phyloP scores from a whole-genome alignment of 2,797 vertebrate genomes.

The Mus caroli region DNA sequence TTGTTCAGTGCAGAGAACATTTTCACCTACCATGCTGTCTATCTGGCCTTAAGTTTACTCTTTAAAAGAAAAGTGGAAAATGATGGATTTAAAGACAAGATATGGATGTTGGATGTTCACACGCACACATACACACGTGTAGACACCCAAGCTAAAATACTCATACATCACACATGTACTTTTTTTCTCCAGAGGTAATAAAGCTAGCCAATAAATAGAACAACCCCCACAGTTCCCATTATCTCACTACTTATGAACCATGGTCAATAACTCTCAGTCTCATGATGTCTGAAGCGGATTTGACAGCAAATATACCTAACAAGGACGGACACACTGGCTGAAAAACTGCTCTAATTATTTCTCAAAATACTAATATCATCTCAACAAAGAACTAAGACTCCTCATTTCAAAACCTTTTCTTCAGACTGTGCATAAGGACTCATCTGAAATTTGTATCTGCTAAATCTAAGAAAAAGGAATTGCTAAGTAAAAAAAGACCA shows the following conservation, averaged over 20 bases:
- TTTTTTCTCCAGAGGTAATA: conserved; percentile 13
- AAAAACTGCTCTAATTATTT: conserved; percentile 3
- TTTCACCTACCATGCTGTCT: not conserved
- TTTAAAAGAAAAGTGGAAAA: not conserved
- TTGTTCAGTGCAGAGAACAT: not conserved
- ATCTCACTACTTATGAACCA: not conserved
- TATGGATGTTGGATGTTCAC: not conserved
- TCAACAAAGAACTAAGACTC: not conserved
- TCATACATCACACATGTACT: not conserved
- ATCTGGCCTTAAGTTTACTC: not conserved
- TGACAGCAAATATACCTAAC: not conserved
- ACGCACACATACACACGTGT: not conserved
- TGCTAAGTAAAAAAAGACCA: not conserved
- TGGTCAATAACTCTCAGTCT: not conserved
- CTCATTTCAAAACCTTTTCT: conserved; percentile 49
- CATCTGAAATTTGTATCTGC: conserved; percentile 33
- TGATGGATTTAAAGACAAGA: not conserved
- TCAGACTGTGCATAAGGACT: conserved; percentile 1
- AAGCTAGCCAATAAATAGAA: not conserved
- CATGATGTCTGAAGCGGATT: conserved; percentile 3
- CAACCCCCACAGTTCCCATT: not conserved
- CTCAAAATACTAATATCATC: not conserved
- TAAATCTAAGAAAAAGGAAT: conserved; percentile 6
- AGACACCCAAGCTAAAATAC: not conserved
- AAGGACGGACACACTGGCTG: not conserved